phyloP scores from a whole-genome alignment of 1,140 invertebrate species.

The Tetramorium alpestre region DNA sequence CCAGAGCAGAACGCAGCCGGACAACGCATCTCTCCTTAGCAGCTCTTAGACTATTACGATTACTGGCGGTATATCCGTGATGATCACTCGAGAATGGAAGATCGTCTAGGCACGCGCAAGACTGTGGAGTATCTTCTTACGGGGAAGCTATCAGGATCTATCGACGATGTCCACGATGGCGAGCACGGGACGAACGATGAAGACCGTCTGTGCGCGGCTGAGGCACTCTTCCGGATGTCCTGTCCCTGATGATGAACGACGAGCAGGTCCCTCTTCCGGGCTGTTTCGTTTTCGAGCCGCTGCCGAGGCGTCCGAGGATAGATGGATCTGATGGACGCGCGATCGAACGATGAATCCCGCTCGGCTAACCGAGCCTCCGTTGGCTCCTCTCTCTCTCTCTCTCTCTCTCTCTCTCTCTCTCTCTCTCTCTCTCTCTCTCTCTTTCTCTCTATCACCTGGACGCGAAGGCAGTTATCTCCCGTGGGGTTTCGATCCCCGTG shows the following conservation, averaged over 20 bases:
- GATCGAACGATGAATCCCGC: conserved; percentile 59
- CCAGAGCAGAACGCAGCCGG: background rate
- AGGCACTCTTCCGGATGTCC: conserved; percentile 49
- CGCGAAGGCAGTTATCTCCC: conserved; percentile 69
- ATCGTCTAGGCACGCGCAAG: background rate
- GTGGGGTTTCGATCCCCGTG: conserved; percentile 65
- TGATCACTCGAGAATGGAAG: background rate
- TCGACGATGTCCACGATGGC: conserved; percentile 3
- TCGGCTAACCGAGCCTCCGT: conserved; percentile 30
- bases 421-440: background rate
- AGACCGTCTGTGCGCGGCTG: background rate
- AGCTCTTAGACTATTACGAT: background rate
- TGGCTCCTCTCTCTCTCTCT: background rate
- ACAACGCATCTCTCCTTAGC: background rate
- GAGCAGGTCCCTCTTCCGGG: conserved; percentile 32
- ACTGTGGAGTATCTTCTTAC: conserved; percentile 2
- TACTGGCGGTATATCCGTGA: conserved; percentile 9
- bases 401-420: conserved; percentile 1
- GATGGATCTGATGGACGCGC: conserved; percentile 29
- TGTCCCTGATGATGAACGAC: conserved; percentile 37
- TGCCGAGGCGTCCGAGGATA: conserved; percentile 15
- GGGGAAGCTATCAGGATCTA: conserved; percentile 2
- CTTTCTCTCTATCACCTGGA: conserved; percentile 43
- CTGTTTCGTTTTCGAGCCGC: conserved; percentile 40
- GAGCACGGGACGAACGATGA: background rate